These are phyloP conservation scores for Phylloscopus whistleri DNA, from an alignment of 2,113 vertebrate species.

Conservation along the genomic window DNA sequence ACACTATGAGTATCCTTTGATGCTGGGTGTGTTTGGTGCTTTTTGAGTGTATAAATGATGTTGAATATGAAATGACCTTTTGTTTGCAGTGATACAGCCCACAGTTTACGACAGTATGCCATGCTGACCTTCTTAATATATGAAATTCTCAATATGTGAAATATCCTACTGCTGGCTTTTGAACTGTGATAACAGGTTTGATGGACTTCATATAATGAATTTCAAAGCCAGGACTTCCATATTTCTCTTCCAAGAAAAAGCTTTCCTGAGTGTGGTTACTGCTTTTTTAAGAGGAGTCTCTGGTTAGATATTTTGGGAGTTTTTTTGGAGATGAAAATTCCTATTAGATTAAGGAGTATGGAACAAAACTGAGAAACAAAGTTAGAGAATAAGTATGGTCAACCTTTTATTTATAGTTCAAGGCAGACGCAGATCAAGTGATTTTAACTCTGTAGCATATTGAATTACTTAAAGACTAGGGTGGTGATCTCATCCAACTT, in stretches of 20 bases:
- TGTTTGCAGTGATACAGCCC: background rate
- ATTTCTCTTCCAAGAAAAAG: background rate
- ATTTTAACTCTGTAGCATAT: constrained; percentile 1
- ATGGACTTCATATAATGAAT: background rate
- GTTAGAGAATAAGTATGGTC: background rate
- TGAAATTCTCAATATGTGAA: background rate
- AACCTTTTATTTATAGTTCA: constrained; percentile 1
- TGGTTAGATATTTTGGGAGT: background rate
- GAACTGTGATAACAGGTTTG: background rate
- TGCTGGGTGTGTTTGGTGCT: background rate
- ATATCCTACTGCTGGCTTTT: background rate
- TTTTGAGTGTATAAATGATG: background rate
- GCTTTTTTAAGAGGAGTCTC: background rate
- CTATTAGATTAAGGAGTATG: background rate
- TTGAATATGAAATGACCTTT: background rate
- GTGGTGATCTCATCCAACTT: constrained; percentile 14
- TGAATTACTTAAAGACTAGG: constrained; percentile 25
- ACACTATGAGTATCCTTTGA: accelerated
- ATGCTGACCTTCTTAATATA: background rate
- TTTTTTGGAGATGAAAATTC: background rate
- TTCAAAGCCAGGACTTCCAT: background rate
- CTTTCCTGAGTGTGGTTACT: background rate
- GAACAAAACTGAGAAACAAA: background rate
- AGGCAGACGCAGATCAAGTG: background rate
- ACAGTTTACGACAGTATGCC: background rate